phyloP scores from a whole-genome alignment of 37 sponge, comb jelly and placozoan species.

The Hexactinellida sp. region DNA sequence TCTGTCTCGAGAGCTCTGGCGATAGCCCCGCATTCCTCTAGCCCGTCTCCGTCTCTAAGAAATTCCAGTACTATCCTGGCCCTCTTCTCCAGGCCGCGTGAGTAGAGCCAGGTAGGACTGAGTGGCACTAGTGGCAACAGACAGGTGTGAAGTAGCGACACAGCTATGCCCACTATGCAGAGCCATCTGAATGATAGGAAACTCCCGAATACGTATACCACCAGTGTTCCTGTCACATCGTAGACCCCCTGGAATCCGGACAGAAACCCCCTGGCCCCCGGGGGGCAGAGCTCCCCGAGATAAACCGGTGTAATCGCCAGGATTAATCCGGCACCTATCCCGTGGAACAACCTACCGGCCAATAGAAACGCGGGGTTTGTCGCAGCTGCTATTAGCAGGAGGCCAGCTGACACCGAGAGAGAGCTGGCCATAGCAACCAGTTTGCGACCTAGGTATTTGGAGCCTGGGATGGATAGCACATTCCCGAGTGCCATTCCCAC shows the following conservation, averaged over 20 bases:
- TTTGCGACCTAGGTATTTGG: not conserved
- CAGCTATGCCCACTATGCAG: not conserved
- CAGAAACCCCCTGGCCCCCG: not conserved
- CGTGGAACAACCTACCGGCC: not conserved
- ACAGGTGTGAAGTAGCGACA: not conserved
- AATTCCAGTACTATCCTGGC: not conserved
- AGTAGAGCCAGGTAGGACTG: not conserved
- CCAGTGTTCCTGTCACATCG: not conserved
- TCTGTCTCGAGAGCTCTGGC: not conserved
- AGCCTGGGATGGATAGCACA: not conserved
- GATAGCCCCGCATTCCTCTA: not conserved
- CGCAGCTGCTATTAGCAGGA: not conserved
- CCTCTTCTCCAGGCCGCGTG: not conserved
- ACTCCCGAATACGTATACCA: not conserved
- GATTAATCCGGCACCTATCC: not conserved
- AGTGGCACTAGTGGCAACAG: not conserved
- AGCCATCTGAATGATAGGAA: slow-evolving; percentile 2
- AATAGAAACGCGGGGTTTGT: not conserved
- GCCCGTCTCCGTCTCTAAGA: not conserved
- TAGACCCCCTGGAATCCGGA: not conserved
- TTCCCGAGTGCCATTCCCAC: not conserved
- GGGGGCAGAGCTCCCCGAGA: not conserved
- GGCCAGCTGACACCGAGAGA: not conserved
- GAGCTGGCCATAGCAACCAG: not conserved
- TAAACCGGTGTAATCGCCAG: not conserved